Evolutionary conservation across 2,888 invertebrate genomes (phyloP), one percentile per base, ranked within the genome.

Genomic region (Ctena decussata): DNA sequence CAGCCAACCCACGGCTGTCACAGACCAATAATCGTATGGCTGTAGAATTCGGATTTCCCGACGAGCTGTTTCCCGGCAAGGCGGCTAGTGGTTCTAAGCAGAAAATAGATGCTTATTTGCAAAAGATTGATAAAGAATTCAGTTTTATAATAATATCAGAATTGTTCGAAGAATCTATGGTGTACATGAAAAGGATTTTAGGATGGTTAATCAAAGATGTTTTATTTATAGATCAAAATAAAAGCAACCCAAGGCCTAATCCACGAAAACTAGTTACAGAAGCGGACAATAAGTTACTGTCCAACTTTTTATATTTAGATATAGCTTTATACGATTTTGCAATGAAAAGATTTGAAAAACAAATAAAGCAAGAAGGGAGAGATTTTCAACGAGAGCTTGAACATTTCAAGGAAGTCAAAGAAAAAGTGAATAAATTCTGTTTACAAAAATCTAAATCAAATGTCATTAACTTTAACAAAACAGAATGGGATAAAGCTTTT

Each of bases 141-240:
- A 27, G 87, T 30, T 82, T 92, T 35, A 84, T 92, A 0, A 83
- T 92, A 3, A 89, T 92, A 24, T 86, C 86, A 0, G 91, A 91
- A 44, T 77, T 81, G 70, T 91, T 90, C 53, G 89, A 91, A 27
- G 92, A 92, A 75, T 91, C 91, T 0, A 65, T 92, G 78, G 87
- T 92, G 8, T 69, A 89, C 0, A 79, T 92, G 78, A 90, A 83
- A 72, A 81, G 91, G 15, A 18, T 79, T 0, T 65, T 91, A 15
- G 46, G 77, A 2, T 92, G 92, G 92, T n/a, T 27, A 1, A 80
- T 84, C 18, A 46, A 80, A 71, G 91, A 91, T 53, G 70, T 92
- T 46, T 15, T 92, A 2, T 92, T 87, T 60, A 32, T 89, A 15
- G 80, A 85, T 18, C 53, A 84, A 77, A 85, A 85, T 37, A 65